A percentile compares a stretch with the other conserved stretches of the same genome.
Conservation (phyloP, 92 coral and sea anemone species). For the Siderastrea siderea region DNA sequence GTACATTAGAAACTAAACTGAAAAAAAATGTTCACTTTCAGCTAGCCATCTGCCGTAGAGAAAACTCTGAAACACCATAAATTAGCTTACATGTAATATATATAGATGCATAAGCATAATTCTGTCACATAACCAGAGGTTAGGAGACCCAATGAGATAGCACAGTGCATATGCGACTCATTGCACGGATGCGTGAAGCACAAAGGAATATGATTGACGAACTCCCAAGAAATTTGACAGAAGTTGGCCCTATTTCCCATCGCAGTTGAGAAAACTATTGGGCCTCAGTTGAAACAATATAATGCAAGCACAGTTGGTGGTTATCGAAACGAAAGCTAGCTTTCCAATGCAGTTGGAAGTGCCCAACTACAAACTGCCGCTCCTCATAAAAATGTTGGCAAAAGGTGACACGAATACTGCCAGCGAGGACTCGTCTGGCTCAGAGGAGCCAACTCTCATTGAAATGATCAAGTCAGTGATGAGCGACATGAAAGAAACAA, state of each 20-base stretch:
- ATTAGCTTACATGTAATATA: no score
- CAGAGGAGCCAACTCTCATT: constrained; percentile 15
- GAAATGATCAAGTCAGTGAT: constrained; percentile 42
- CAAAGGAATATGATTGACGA: background rate
- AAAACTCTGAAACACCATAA: no score
- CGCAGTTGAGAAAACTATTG: constrained; percentile 32
- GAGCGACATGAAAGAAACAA: constrained; percentile 33
- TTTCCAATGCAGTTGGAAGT: constrained; percentile 61
- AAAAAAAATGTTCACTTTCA: no score
- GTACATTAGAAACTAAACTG: no score
- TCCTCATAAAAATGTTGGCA: constrained; percentile 37
- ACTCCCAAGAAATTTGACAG: background rate
- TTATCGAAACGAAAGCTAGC: constrained; percentile 15
- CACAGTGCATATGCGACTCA: constrained; percentile 63
- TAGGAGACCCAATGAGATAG: no score
- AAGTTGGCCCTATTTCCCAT: constrained; percentile 13
- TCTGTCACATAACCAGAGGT: no score
- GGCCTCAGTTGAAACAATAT: constrained; percentile 4
- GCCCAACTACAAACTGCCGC: constrained; percentile 5
- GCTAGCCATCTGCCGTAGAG: no score
- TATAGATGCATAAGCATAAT: no score
- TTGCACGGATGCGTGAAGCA: constrained; percentile 35
- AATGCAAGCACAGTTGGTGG: constrained; percentile 62
- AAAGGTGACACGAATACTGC: background rate
- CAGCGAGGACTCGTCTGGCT: background rate